These are phyloP conservation scores for Leucopsar rothschildi DNA, from an alignment of 2,113 vertebrate species.

Conservation along the genomic window DNA sequence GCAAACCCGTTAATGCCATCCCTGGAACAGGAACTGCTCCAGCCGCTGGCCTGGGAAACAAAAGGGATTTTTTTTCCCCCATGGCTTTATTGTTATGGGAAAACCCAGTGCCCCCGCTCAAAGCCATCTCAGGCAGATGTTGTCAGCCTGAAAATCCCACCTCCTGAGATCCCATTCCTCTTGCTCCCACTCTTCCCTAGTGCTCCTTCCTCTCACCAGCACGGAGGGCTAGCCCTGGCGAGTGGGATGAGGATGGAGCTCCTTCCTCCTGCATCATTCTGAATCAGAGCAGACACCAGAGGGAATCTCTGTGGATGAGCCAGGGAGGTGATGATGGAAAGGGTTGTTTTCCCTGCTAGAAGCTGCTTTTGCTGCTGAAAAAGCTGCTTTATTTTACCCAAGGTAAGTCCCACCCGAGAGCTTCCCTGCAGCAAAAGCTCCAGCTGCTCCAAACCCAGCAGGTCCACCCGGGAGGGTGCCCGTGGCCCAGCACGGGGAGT, in stretches of 20 bases:
- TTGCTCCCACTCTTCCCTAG: background rate
- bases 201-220: background rate
- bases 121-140: background rate
- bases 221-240: background rate
- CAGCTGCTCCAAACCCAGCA: background rate
- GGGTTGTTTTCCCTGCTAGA: background rate
- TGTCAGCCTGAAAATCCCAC: background rate
- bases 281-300: background rate
- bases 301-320: background rate
- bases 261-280: background rate
- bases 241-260: background rate
- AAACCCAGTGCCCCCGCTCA: background rate
- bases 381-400: background rate
- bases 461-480: background rate
- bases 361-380: background rate
- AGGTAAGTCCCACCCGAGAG: background rate
- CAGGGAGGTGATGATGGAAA: background rate
- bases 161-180: background rate
- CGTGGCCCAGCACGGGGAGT: background rate
- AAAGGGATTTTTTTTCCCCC: background rate
- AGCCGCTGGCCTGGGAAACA: background rate
- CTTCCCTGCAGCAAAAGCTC: background rate
- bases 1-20: background rate
- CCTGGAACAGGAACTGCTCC: slow-evolving; percentile 13
- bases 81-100: slow-evolving; percentile 25